A percentile compares a stretch with the other conserved stretches of the same genome.
Conservation (phyloP, 1,140 invertebrate species). For the Helicoverpa armigera region DNA sequence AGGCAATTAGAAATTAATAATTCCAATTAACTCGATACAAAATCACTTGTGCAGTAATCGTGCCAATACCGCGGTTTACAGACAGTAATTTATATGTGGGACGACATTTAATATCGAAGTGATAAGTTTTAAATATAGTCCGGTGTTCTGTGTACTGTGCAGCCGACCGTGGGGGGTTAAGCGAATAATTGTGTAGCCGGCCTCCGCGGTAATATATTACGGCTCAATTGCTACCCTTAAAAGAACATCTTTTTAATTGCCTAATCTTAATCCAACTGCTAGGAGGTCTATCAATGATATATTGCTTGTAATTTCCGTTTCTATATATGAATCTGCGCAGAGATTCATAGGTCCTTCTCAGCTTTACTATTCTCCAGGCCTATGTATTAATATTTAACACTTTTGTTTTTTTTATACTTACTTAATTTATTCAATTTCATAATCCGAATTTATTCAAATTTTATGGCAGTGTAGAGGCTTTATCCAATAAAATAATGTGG, state of each 20-base stretch:
- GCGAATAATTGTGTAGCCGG: conserved; percentile 63
- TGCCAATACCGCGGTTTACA: conserved; percentile 61
- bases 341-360: too few species aligned
- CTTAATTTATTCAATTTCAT: not conserved
- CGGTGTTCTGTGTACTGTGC: conserved; percentile 43
- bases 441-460: conserved; percentile 38
- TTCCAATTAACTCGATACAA: conserved; percentile 58
- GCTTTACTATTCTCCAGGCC: too few species aligned
- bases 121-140: conserved; percentile 72
- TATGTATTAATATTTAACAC: not conserved
- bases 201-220: conserved; percentile 65
- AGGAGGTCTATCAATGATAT: conserved; percentile 63
- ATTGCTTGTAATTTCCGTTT: conserved; percentile 11
- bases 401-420: conserved; percentile 33
- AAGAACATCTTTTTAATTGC: conserved; percentile 78
- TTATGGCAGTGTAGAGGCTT: conserved; percentile 37
- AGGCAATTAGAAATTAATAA: conserved; percentile 72
- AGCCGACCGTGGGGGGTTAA: conserved; percentile 68
- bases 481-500: conserved; percentile 45
- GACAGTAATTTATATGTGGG: conserved; percentile 72
- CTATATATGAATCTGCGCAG: not conserved
- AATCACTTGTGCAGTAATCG: conserved; percentile 63
- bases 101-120: conserved; percentile 73
- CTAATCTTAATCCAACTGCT: conserved; percentile 71
- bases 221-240: conserved; percentile 78